Evolutionary conservation across 2,797 vertebrate genomes (phyloP).

Genomic region (Sebastes alutus): DNA sequence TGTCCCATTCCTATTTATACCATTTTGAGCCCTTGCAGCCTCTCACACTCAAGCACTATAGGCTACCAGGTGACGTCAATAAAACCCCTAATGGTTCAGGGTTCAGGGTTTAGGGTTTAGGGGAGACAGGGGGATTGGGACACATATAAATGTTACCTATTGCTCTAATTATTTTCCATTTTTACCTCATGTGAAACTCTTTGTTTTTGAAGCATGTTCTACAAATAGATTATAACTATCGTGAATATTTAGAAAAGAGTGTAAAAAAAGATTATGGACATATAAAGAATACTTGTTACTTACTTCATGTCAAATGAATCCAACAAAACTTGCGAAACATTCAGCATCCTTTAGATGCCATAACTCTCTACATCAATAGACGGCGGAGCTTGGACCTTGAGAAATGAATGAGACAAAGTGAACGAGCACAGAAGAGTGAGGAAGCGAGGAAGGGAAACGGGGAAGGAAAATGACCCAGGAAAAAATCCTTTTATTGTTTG

Average conservation of each 20-base stretch:
- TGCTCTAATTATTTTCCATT: neutral
- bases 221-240: neutral
- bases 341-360: neutral
- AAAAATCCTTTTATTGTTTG: conserved; percentile 16
- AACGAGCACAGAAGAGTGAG: conserved; percentile 23
- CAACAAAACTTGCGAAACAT: neutral
- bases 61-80: no score
- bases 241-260: neutral
- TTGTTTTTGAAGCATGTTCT: neutral
- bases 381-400: neutral
- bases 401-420: conserved; percentile 30
- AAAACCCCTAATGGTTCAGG: no score
- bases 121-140: neutral
- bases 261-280: no score
- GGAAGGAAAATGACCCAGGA: neutral
- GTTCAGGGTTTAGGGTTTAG: no score
- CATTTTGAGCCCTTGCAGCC: no score
- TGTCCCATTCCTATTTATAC: no score
- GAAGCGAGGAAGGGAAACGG: neutral
- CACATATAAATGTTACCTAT: neutral
- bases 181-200: neutral
- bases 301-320: neutral
- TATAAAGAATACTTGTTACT: neutral
- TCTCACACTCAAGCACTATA: no score
- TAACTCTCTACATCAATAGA: neutral